Evolutionary conservation across 2,797 vertebrate genomes (phyloP).

Genomic region (Yasuhikotakia modesta): DNA sequence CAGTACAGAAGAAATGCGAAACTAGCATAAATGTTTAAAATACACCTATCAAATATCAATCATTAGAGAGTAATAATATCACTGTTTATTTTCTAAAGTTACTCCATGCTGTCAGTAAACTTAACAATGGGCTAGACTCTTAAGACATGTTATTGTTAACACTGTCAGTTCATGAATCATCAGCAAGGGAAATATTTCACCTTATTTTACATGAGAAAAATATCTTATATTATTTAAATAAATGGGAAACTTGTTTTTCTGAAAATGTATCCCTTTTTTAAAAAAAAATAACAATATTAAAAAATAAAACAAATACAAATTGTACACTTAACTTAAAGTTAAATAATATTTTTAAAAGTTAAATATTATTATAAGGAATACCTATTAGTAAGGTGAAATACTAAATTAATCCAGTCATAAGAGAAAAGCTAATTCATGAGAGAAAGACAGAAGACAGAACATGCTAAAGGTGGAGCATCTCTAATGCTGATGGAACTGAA

Average conservation of each 20-base stretch:
- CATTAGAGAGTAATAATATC: constrained; percentile 20
- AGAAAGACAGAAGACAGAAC: not conserved
- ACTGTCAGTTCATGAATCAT: constrained; percentile 17
- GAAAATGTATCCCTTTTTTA: no score
- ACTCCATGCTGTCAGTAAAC: not conserved
- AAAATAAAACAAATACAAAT: no score
- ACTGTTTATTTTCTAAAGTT: not conserved
- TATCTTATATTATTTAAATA: not conserved
- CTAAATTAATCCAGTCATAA: not conserved
- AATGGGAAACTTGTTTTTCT: no score
- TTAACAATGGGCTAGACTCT: constrained; percentile 1
- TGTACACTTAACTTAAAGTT: no score
- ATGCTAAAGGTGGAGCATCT: constrained; percentile 10
- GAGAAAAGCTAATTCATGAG: constrained; percentile 3
- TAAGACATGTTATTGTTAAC: constrained; percentile 8
- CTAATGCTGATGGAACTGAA: constrained; percentile 14
- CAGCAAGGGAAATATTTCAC: no score
- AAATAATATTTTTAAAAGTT: no score
- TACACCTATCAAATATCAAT: constrained; percentile 20
- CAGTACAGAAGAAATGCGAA: constrained; percentile 1
- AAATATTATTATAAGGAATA: no score
- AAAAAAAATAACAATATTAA: no score
- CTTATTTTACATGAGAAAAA: no score
- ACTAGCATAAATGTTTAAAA: constrained; percentile 9
- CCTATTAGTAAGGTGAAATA: not conserved